These are phyloP conservation scores for Stichodactyla helianthus DNA, from an alignment of 64 coral and sea anemone genomes.

Conservation along the genomic window DNA sequence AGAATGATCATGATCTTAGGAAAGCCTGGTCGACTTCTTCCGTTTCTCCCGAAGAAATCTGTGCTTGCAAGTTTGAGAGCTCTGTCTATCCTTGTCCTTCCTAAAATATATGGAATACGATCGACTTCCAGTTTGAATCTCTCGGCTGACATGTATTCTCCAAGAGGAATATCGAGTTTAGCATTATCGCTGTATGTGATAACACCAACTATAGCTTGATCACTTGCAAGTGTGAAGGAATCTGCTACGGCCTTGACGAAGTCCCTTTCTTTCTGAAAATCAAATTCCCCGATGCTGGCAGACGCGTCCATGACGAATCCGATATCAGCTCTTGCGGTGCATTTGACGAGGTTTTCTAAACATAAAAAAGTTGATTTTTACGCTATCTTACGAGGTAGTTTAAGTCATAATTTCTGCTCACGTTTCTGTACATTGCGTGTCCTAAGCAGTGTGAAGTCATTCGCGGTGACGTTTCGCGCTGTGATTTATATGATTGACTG, in stretches of 20 bases:
- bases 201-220: conserved; percentile 38
- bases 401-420: not conserved
- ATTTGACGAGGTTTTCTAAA: not conserved
- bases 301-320: conserved; percentile 77
- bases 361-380: too few relatives aligned
- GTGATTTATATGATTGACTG: too few relatives aligned
- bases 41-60: conserved; percentile 32
- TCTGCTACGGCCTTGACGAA: conserved; percentile 34
- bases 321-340: conserved; percentile 39
- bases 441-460: too few relatives aligned
- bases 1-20: conserved; percentile 52
- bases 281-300: conserved; percentile 40
- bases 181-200: conserved; percentile 61
- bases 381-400: not conserved
- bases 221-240: conserved; percentile 39
- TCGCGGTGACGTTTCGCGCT: too few relatives aligned
- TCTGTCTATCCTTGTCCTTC: conserved; percentile 70
- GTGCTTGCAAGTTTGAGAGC: conserved; percentile 48
- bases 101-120: conserved; percentile 55
- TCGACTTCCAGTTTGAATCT: conserved; percentile 64
- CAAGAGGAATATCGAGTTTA: conserved; percentile 58
- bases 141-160: conserved; percentile 28
- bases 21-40: conserved; percentile 29
- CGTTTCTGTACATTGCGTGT: not conserved
- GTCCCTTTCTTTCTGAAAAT: conserved; percentile 45